These are phyloP conservation scores for Caenorhabditis remanei DNA, from an alignment of 1,140 invertebrate species.

Conservation along the genomic window DNA sequence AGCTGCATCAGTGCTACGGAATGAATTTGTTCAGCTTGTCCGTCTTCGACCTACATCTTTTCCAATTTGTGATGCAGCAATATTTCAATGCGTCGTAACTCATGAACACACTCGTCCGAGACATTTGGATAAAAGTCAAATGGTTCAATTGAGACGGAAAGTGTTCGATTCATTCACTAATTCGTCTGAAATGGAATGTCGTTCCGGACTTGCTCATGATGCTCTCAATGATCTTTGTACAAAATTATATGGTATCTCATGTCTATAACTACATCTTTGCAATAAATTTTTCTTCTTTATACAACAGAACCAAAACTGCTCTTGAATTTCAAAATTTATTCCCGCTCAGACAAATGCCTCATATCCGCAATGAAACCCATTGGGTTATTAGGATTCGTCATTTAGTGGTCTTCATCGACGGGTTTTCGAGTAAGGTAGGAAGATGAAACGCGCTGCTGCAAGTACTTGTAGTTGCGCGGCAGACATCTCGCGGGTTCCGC, in stretches of 20 bases:
- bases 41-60: constrained; percentile 52
- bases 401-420: constrained; percentile 49
- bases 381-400: constrained; percentile 50
- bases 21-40: constrained; percentile 54
- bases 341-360: constrained; percentile 54
- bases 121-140: not conserved
- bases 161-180: constrained; percentile 47
- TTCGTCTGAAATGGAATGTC: constrained; percentile 57
- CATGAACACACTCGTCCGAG: constrained; percentile 12
- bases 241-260: constrained; percentile 55
- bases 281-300: constrained; percentile 4
- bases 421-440: constrained; percentile 44
- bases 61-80: constrained; percentile 53
- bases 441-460: not conserved
- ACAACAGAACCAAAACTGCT: not conserved
- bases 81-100: constrained; percentile 27
- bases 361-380: constrained; percentile 52
- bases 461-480: not conserved
- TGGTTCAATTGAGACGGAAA: constrained; percentile 27
- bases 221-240: constrained; percentile 61
- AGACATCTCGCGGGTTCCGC: constrained; percentile 26
- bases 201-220: constrained; percentile 54
- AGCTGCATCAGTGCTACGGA: constrained; percentile 46
- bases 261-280: constrained; percentile 41
- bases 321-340: not conserved